A percentile compares a stretch with the other conserved stretches of the same genome.
Evolutionary conservation across 2,888 invertebrate species (phyloP).

Genomic region (Drosophila mercatorum): DNA sequence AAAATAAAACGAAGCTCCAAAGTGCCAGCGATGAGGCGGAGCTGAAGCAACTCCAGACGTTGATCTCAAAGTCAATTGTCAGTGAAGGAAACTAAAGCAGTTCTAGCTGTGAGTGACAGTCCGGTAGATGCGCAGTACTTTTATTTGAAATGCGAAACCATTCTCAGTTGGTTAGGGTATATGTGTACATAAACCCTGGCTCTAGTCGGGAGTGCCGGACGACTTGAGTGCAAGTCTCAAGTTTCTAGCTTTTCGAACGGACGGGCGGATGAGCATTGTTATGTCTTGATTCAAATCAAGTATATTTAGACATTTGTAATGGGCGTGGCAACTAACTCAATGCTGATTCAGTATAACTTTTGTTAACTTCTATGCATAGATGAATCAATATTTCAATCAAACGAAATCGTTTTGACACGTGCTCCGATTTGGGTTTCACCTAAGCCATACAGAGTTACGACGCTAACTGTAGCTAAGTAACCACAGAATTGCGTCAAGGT

Average conservation of each 20-base stretch:
- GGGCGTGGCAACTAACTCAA: too few relatives aligned
- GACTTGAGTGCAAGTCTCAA: background rate
- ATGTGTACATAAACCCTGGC: too few relatives aligned
- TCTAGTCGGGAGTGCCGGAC: background rate
- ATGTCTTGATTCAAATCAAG: too few relatives aligned
- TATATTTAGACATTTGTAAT: too few relatives aligned
- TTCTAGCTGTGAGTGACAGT: background rate
- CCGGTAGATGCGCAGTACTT: background rate
- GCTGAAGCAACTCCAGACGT: conserved; percentile 15
- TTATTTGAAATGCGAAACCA: background rate
- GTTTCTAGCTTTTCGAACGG: background rate
- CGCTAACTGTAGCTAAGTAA: conserved; percentile 47
- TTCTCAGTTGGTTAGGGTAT: background rate
- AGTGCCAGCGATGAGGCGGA: conserved; percentile 23
- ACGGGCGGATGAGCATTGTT: background rate
- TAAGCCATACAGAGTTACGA: background rate
- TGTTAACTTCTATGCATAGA: background rate
- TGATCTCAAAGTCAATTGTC: conserved; percentile 22
- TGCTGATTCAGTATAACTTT: too few relatives aligned
- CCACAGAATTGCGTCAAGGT: conserved; percentile 63
- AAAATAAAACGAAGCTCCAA: conserved; percentile 41
- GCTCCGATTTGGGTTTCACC: conserved; percentile 5
- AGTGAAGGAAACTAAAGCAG: conserved; percentile 5
- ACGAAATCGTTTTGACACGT: conserved; percentile 17
- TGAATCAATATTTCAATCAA: conserved; percentile 24